phyloP scores from a whole-genome alignment of 2,888 invertebrate genomes.

The Erebia aethiops region DNA sequence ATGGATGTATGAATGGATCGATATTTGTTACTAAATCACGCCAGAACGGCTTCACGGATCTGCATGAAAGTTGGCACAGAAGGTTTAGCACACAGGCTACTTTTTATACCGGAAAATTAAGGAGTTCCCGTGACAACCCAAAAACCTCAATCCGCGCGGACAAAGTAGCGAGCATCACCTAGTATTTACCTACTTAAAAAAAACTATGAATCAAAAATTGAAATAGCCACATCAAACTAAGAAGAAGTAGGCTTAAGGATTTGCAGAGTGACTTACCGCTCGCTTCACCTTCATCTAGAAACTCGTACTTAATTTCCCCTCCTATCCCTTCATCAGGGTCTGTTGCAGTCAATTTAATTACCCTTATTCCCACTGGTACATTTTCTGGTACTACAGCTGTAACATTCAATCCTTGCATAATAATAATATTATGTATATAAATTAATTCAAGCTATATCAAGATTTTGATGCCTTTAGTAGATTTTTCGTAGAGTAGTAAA shows the following conservation, averaged over 20 bases:
- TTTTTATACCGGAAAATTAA: no score
- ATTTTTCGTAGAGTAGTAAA: not conserved
- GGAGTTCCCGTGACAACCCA: no score
- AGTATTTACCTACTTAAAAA: no score
- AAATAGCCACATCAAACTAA: not conserved
- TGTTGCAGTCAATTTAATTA: slow-evolving; percentile 86
- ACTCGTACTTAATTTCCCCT: slow-evolving; percentile 87
- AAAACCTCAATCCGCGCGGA: not conserved
- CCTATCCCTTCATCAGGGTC: slow-evolving; percentile 91
- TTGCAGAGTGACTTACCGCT: slow-evolving; percentile 74
- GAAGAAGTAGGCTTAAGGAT: not conserved
- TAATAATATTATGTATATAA: no score
- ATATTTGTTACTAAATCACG: no score
- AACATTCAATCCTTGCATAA: slow-evolving; percentile 27
- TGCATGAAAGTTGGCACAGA: no score
- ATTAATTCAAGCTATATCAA: no score
- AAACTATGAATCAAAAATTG: no score
- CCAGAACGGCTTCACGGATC: no score
- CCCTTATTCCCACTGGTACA: slow-evolving; percentile 85
- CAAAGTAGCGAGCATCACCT: no score
- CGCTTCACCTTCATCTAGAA: slow-evolving; percentile 88
- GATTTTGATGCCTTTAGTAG: not conserved
- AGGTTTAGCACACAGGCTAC: no score
- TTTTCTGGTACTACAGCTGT: slow-evolving; percentile 90
- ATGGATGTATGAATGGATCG: no score